These are phyloP conservation scores for Andricus grossulariae DNA, from an alignment of 1,140 invertebrate genomes.

Conservation along the genomic window DNA sequence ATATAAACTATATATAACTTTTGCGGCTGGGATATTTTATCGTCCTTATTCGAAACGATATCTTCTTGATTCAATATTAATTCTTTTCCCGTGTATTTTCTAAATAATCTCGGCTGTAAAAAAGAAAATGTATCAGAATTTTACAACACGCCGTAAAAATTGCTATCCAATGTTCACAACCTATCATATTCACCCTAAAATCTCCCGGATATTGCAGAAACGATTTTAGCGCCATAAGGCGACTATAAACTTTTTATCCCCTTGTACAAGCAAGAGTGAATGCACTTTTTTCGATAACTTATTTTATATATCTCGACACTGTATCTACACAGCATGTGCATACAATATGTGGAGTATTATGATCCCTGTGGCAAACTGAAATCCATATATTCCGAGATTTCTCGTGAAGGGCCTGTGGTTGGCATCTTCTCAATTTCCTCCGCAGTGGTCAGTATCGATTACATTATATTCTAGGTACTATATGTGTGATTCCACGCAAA, in stretches of 20 bases:
- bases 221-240: not conserved
- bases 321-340: not conserved
- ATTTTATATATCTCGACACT: not conserved
- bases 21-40: too few relatives aligned
- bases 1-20: too few relatives aligned
- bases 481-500: not conserved
- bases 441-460: constrained; percentile 23
- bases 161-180: too few relatives aligned
- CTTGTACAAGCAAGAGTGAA: not conserved
- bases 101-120: too few relatives aligned
- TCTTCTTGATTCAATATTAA: too few relatives aligned
- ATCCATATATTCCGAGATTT: constrained; percentile 7
- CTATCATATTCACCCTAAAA: not conserved
- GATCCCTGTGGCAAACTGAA: not conserved
- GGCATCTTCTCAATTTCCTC: constrained; percentile 20
- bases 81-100: too few relatives aligned
- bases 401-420: constrained; percentile 28
- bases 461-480: constrained; percentile 1
- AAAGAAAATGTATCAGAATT: too few relatives aligned
- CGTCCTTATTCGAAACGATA: too few relatives aligned
- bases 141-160: too few relatives aligned
- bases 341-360: not conserved
- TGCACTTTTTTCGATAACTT: not conserved
- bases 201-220: not conserved
- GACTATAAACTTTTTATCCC: not conserved